Evolutionary conservation across 2,888 invertebrate genomes (phyloP).

Genomic region (Drosophila mulleri): DNA sequence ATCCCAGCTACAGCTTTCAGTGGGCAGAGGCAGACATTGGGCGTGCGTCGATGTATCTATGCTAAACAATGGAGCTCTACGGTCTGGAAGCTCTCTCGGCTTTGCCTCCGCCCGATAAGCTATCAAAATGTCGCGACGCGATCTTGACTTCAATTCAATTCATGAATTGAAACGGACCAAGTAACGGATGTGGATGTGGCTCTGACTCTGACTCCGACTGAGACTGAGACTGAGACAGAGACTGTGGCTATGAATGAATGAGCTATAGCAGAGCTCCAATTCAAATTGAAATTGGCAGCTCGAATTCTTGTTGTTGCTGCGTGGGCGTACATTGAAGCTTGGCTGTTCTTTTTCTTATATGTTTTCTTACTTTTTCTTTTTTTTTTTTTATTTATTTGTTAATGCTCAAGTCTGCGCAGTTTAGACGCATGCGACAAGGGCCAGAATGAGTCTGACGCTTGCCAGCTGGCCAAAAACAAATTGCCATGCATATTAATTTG

Average conservation of each 20-base stretch:
- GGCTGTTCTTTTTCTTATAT: neutral
- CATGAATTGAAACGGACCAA: constrained; percentile 54
- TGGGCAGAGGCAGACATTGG: constrained; percentile 53
- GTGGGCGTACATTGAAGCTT: constrained; percentile 31
- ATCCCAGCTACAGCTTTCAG: constrained; percentile 5
- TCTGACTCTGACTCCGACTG: constrained; percentile 31
- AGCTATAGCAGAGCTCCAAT: constrained; percentile 11
- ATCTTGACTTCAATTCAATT: constrained; percentile 75
- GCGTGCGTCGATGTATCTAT: constrained; percentile 63
- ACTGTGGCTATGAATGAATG: constrained; percentile 38
- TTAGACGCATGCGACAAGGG: neutral
- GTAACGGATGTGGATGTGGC: constrained; percentile 68
- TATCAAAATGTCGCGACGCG: constrained; percentile 74
- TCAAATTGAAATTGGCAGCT: constrained; percentile 41
- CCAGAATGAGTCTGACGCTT: constrained; percentile 6
- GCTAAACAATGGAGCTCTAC: constrained; percentile 56
- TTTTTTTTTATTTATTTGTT: neutral
- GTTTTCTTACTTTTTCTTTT: too few species aligned
- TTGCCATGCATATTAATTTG: constrained; percentile 73
- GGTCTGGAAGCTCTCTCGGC: constrained; percentile 26
- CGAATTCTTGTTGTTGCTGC: constrained; percentile 3
- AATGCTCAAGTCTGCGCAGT: neutral
- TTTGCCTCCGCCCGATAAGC: constrained; percentile 56
- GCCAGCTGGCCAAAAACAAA: constrained; percentile 51
- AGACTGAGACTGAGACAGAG: constrained; percentile 9